Conservation (phyloP, 2,113 vertebrate genomes). For the Rhinolophus sinicus region DNA sequence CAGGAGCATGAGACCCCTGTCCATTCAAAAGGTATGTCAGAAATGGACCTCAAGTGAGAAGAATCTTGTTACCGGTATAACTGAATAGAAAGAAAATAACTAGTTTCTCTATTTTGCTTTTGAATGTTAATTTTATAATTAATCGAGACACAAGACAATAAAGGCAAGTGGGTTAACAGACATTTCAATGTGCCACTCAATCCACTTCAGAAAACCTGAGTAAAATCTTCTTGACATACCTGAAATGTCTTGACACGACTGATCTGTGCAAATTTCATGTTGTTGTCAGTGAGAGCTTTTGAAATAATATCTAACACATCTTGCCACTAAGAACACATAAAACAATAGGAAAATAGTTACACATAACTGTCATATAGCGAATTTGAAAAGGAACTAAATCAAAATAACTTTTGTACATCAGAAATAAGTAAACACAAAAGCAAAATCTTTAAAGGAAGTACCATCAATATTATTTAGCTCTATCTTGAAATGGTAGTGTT, state of each 20-base stretch:
- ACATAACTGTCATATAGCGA: not conserved
- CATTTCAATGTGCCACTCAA: not conserved
- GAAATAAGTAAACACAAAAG: constrained; percentile 21
- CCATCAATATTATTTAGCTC: not conserved
- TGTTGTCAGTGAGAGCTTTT: constrained; percentile 97
- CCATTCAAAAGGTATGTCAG: not conserved
- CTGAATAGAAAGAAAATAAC: not conserved
- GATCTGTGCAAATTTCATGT: constrained; percentile 97
- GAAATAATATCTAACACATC: constrained; percentile 98
- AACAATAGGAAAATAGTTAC: constrained; percentile 64
- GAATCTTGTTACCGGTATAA: not conserved
- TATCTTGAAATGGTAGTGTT: not conserved
- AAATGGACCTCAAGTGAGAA: not conserved
- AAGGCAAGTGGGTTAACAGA: not conserved
- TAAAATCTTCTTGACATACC: constrained; percentile 84
- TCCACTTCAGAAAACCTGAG: constrained; percentile 36
- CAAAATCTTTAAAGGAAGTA: not conserved
- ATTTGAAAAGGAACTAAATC: not conserved
- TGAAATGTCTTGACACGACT: constrained; percentile 97
- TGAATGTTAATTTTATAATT: constrained; percentile 22
- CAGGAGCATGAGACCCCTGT: not conserved
- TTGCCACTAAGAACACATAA: constrained; percentile 92
- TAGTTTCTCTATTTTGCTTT: constrained; percentile 42
- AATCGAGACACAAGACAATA: not conserved
- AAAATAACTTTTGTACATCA: not conserved